Conservation (phyloP, 2,888 invertebrate species). For the Gymnoscelis rufifasciata region DNA sequence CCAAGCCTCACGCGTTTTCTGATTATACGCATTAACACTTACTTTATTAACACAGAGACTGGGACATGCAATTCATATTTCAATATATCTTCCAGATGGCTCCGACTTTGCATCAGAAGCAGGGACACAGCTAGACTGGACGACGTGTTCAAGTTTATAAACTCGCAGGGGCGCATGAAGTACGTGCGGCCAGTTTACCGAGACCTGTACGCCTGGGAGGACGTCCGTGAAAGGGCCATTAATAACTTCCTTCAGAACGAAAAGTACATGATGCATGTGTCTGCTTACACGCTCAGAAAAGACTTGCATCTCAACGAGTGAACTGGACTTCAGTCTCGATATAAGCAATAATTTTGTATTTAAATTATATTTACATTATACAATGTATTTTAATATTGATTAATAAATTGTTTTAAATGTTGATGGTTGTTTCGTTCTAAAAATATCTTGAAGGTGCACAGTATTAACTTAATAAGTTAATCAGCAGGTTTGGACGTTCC, state of each 20-base stretch:
- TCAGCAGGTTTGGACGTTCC: too few species aligned
- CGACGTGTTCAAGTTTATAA: slow-evolving; percentile 87
- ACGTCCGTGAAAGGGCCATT: slow-evolving; percentile 82
- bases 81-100: slow-evolving; percentile 82
- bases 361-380: background rate
- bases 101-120: slow-evolving; percentile 87
- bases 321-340: background rate
- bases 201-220: slow-evolving; percentile 89
- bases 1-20: too few species aligned
- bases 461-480: too few species aligned
- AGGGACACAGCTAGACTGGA: slow-evolving; percentile 83
- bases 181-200: slow-evolving; percentile 93
- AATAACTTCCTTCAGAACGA: slow-evolving; percentile 85
- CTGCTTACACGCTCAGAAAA: slow-evolving; percentile 85
- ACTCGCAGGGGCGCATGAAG: slow-evolving; percentile 93
- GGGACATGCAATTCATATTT: too few species aligned
- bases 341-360: slow-evolving; percentile 10
- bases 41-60: too few species aligned
- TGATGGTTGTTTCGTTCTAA: slow-evolving; percentile 11
- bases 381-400: too few species aligned
- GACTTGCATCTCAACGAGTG: slow-evolving; percentile 80
- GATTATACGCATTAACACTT: too few species aligned
- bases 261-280: slow-evolving; percentile 90
- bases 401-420: slow-evolving; percentile 8
- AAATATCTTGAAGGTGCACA: too few species aligned